A percentile compares a stretch with the other conserved stretches of the same genome.
phyloP scores from a whole-genome alignment of 2,888 invertebrate species.

The Euzetes globulus region DNA sequence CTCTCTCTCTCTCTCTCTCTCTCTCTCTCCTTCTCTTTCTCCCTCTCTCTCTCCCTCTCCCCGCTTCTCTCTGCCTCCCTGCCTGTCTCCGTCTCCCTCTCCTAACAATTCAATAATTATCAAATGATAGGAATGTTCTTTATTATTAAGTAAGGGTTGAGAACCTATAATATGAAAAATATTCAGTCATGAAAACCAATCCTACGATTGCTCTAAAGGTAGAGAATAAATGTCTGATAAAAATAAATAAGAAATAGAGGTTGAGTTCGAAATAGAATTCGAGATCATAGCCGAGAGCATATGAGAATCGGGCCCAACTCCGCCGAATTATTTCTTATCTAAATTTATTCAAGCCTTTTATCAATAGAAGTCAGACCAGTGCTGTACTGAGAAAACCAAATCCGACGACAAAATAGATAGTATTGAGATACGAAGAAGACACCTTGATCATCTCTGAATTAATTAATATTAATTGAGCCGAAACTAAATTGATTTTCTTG shows the following conservation, averaged over 20 bases:
- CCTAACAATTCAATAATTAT: slow-evolving; percentile 15
- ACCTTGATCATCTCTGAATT: not conserved
- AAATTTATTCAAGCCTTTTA: slow-evolving; percentile 4
- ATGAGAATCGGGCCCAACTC: not conserved
- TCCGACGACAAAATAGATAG: not conserved
- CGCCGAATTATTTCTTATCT: not conserved
- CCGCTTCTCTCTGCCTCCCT: not conserved
- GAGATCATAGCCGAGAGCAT: not conserved
- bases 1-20: not conserved
- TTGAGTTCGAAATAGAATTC: slow-evolving; percentile 3
- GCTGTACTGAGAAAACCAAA: not conserved
- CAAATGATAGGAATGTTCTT: not conserved
- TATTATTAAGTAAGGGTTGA: not conserved
- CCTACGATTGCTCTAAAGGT: not conserved
- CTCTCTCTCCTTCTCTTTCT: no score
- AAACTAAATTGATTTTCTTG: no score
- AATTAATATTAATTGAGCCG: not conserved
- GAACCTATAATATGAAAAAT: slow-evolving; percentile 12
- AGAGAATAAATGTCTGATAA: not conserved
- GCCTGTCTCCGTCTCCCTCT: not conserved
- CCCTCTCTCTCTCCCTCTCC: no score
- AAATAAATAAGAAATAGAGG: not conserved
- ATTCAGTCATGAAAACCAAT: slow-evolving; percentile 12
- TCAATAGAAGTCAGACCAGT: not conserved
- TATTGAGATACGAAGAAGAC: not conserved